Evolutionary conservation across 1,140 invertebrate genomes (phyloP).

Genomic region (Venturia canescens): DNA sequence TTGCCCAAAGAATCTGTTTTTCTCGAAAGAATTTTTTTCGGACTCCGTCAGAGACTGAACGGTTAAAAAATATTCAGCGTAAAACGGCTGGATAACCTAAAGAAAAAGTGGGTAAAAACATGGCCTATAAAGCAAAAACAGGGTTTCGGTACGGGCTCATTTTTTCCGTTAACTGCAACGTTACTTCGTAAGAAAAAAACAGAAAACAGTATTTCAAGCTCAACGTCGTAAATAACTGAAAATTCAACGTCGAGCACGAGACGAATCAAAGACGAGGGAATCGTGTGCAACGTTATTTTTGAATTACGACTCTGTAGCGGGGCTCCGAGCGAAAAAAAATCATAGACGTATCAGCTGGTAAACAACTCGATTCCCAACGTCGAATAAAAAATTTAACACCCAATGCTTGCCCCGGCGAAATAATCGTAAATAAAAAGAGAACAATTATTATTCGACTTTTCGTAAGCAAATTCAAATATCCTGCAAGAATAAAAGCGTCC

Average conservation of each 20-base stretch:
- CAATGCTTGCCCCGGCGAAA: too few relatives aligned
- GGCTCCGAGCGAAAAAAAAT: too few relatives aligned
- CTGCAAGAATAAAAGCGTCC: too few relatives aligned
- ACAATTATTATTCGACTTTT: too few relatives aligned
- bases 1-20: conserved; percentile 35
- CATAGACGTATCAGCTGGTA: too few relatives aligned
- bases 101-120: conserved; percentile 51
- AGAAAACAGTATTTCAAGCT: background rate
- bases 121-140: conserved; percentile 49
- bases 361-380: too few relatives aligned
- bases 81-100: conserved; percentile 35
- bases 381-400: too few relatives aligned
- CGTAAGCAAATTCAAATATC: too few relatives aligned
- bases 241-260: background rate
- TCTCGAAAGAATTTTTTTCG: conserved; percentile 38
- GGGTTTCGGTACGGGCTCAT: conserved; percentile 14
- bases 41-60: background rate
- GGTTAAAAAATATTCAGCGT: conserved; percentile 55
- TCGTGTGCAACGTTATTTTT: too few relatives aligned
- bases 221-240: background rate
- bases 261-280: background rate
- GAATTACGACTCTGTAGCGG: too few relatives aligned
- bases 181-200: background rate
- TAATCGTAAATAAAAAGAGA: too few relatives aligned
- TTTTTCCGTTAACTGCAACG: conserved; percentile 1